Evolutionary conservation across 2,113 vertebrate species (phyloP).

Genomic region (Balaenoptera acutorostrata): DNA sequence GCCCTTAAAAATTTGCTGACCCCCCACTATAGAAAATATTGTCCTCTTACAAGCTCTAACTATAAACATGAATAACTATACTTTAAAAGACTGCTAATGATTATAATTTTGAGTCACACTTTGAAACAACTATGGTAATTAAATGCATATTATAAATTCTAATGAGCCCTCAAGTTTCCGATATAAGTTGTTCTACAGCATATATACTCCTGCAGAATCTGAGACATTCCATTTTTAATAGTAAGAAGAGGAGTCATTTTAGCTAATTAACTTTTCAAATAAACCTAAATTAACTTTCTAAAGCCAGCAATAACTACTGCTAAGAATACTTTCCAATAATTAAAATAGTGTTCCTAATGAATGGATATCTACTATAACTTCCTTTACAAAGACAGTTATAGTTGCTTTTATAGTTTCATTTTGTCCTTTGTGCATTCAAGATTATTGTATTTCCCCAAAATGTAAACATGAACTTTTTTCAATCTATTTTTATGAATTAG

Average conservation of each 20-base stretch:
- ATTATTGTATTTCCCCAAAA: slow-evolving; percentile 15
- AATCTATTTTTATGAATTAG: not conserved
- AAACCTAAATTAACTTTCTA: slow-evolving; percentile 64
- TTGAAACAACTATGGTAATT: not conserved
- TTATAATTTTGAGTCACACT: slow-evolving; percentile 5
- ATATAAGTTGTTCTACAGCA: not conserved
- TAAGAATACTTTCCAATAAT: slow-evolving; percentile 50
- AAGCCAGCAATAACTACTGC: slow-evolving; percentile 30
- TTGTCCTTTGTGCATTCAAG: not conserved
- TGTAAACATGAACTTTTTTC: not conserved
- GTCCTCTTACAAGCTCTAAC: not conserved
- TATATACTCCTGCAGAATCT: not conserved
- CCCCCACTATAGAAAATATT: not conserved
- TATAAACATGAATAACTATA: not conserved
- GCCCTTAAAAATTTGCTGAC: not conserved
- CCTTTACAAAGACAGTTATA: slow-evolving; percentile 8
- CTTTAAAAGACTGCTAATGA: not conserved
- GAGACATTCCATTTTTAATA: slow-evolving; percentile 26
- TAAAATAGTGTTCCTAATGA: slow-evolving; percentile 59
- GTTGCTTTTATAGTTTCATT: slow-evolving; percentile 1
- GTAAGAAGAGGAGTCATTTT: slow-evolving; percentile 33
- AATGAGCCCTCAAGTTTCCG: not conserved
- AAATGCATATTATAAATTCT: not conserved
- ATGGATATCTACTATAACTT: not conserved
- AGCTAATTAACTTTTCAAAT: slow-evolving; percentile 61